Evolutionary conservation across 2,888 invertebrate genomes (phyloP).

Genomic region (Patella pellucida): DNA sequence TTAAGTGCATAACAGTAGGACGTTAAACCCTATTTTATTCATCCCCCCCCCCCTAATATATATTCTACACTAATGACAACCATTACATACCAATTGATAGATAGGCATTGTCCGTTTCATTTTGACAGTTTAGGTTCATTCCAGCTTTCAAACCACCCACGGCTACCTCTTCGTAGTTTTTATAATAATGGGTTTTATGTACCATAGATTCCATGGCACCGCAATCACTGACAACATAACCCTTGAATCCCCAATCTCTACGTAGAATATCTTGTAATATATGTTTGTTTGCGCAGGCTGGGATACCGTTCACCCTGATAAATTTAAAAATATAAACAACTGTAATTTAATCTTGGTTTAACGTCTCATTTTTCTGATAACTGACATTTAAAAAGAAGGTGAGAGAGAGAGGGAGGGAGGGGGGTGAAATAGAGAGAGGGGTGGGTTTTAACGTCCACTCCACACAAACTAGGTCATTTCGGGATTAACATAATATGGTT

Average conservation of each 20-base stretch:
- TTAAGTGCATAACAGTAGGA: too few relatives aligned
- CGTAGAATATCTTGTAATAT: not conserved
- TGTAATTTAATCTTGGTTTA: too few relatives aligned
- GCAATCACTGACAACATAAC: constrained; percentile 1
- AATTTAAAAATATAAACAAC: too few relatives aligned
- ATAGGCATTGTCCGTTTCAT: not conserved
- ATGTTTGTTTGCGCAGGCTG: not conserved
- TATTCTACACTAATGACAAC: too few relatives aligned
- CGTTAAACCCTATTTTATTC: too few relatives aligned
- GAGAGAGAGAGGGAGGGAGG: too few relatives aligned
- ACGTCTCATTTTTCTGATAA: too few relatives aligned
- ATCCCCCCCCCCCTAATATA: too few relatives aligned
- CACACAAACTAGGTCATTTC: not conserved
- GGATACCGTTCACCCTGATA: not conserved
- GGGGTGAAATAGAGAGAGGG: too few relatives aligned
- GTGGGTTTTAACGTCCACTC: not conserved
- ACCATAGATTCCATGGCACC: not conserved
- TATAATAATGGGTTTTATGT: not conserved
- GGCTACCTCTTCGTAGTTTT: not conserved
- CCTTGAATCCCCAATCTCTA: not conserved
- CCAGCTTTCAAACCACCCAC: not conserved
- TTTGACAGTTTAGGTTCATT: not conserved
- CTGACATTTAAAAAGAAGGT: too few relatives aligned
- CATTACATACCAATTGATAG: not conserved
- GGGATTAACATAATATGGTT: not conserved